Base-by-base conservation (phyloP, 2,113 vertebrate genomes). In the Dicrurus megarhynchus region DNA sequence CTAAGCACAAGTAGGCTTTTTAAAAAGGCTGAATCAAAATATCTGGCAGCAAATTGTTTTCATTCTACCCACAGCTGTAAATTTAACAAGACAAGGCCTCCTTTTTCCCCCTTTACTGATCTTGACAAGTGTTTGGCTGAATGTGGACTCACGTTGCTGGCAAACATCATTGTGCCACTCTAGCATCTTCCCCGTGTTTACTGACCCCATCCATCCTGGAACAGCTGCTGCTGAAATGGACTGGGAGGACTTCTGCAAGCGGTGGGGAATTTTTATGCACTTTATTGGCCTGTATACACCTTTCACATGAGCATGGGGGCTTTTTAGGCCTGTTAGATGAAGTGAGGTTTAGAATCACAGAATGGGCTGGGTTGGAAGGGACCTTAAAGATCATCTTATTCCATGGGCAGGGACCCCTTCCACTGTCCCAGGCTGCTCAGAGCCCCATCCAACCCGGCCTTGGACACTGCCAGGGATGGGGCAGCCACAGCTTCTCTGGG, bases 361-460 rank as follows among this genome's bases (percentile, higher is more conserved):
- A 68, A 53, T 10, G 10, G 13, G 4, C 3, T 26, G 46, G 6
- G 6, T 32, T 67, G 13, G 46, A 81, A 74, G 26, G 9, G 11
- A 20, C 7, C 15, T 59, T 16, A 24, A 27, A 39, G 6, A 9
- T 26, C 16, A 60, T 15, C 19, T n/a, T 8, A 10, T 57, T 49
- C 33, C 11, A 74, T 8, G 5, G 39, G 2, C 60, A 89, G 23
- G 52, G 23, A 75, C 16, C 52, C 13, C 5, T 75, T 21, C 33
- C 28, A 17, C 39, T 15, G 3, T 0, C 7, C 39, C 46, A 82
- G 20, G 0, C 2, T 59, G 13, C 33, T 53, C 69, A 1, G 2
- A 75, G 46, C 46, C 11, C 11, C 46, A n/a, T 68, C 39, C 61
- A 67, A 0, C 28, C 60, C 46, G 28, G 20, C 19, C 60, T 60